These are phyloP conservation scores for Sceliomorpha sp. DNA, from an alignment of 2,888 invertebrate genomes.

Conservation along the genomic window DNA sequence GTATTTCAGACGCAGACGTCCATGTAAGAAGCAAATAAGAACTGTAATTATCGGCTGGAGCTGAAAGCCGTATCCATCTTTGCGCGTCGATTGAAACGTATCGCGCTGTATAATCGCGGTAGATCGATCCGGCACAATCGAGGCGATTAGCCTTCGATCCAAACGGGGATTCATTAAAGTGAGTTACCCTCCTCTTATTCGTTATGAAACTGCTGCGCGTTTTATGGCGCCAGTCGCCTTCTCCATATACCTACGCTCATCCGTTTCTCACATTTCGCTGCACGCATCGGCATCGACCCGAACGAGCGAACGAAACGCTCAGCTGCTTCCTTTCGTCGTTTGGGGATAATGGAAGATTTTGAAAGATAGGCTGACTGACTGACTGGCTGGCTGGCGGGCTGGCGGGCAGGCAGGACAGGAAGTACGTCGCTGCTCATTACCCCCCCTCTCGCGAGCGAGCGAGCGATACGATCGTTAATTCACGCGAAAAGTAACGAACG, in stretches of 20 bases:
- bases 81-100: no score
- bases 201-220: constrained; percentile 13
- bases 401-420: constrained; percentile 29
- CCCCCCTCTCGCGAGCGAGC: constrained; percentile 22
- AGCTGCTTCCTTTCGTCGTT: constrained; percentile 34
- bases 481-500: constrained; percentile 27
- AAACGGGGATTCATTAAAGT: no score
- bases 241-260: constrained; percentile 35
- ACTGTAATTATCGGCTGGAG: no score
- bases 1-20: no score
- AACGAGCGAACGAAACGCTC: constrained; percentile 1
- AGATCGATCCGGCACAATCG: no score
- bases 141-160: no score
- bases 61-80: no score
- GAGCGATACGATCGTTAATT: constrained; percentile 27
- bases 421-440: constrained; percentile 36
- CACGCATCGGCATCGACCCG: constrained; percentile 30
- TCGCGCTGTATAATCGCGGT: no score
- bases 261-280: constrained; percentile 42
- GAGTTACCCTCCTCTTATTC: no score
- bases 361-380: no score
- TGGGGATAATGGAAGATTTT: constrained; percentile 43
- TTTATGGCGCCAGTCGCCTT: constrained; percentile 29
- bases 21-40: no score
- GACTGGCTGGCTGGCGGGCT: no score